Conservation (phyloP, 2,888 invertebrate species). For the Periphyllus acericola region DNA sequence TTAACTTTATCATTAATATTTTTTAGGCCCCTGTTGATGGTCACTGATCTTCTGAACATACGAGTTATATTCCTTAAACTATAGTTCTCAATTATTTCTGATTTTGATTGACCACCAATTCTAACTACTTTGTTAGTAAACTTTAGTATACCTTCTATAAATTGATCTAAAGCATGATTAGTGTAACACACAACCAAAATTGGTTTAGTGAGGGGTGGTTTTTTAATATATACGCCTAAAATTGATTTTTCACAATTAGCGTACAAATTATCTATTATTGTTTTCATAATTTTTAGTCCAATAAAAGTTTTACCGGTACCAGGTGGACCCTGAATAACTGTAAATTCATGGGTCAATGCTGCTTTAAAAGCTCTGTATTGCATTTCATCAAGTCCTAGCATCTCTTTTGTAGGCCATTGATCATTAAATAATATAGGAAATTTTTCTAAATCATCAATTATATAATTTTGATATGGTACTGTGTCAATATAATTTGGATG, state of each 20-base stretch:
- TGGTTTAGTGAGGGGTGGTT: slow-evolving; percentile 60
- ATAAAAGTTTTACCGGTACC: slow-evolving; percentile 88
- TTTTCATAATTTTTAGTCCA: slow-evolving; percentile 79
- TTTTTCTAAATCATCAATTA: slow-evolving; percentile 56
- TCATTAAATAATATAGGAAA: slow-evolving; percentile 53
- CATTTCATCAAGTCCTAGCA: slow-evolving; percentile 73
- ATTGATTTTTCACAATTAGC: too few species aligned
- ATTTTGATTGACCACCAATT: slow-evolving; percentile 77
- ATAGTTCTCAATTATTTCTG: slow-evolving; percentile 68
- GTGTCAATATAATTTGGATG: slow-evolving; percentile 68
- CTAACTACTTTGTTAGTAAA: slow-evolving; percentile 74
- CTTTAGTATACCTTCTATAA: slow-evolving; percentile 76
- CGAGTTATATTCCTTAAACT: slow-evolving; percentile 25
- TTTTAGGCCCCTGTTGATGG: slow-evolving; percentile 2
- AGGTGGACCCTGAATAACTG: slow-evolving; percentile 86
- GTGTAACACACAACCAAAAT: slow-evolving; percentile 85
- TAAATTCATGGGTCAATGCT: slow-evolving; percentile 78
- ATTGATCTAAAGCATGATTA: slow-evolving; percentile 89
- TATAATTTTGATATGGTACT: slow-evolving; percentile 16
- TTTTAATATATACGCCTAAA: too few species aligned
- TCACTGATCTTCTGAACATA: neutral
- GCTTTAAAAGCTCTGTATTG: slow-evolving; percentile 76
- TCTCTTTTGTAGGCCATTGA: slow-evolving; percentile 64
- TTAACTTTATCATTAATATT: neutral
- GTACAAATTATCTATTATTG: slow-evolving; percentile 46